Conservation (phyloP, 2,797 vertebrate species). For the Eulemur mongoz region DNA sequence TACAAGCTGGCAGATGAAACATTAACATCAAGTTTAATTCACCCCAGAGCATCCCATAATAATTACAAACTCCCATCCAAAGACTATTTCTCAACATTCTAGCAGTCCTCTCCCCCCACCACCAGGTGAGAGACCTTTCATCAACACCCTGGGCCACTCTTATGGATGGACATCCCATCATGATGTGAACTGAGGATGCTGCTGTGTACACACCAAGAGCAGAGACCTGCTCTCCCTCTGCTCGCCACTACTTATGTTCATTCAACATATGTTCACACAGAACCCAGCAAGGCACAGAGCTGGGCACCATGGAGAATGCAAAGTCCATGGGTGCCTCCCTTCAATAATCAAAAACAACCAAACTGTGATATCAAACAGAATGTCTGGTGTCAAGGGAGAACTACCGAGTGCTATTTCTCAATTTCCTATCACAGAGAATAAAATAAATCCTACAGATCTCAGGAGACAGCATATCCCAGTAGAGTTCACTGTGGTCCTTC, state of each 20-base stretch:
- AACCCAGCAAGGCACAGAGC: neutral
- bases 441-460: conserved; percentile 30
- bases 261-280: neutral
- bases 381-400: neutral
- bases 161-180: neutral
- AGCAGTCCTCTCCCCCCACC: neutral
- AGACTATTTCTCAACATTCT: conserved; percentile 49
- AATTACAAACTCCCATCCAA: neutral
- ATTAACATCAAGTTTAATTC: conserved; percentile 46
- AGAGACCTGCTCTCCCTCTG: neutral
- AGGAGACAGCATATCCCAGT: neutral
- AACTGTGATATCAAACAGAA: neutral
- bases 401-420: conserved; percentile 1
- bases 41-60: conserved; percentile 2
- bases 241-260: neutral
- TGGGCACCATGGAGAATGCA: neutral
- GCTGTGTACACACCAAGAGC: neutral
- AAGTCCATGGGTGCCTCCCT: neutral
- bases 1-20: neutral
- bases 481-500: neutral
- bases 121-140: neutral
- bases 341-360: neutral
- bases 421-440: conserved; percentile 36
- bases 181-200: neutral
- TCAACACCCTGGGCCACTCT: neutral